A percentile compares a stretch with the other conserved stretches of the same genome.
Conservation (phyloP, 2,888 invertebrate genomes). For the Ectropis crepuscularia region DNA sequence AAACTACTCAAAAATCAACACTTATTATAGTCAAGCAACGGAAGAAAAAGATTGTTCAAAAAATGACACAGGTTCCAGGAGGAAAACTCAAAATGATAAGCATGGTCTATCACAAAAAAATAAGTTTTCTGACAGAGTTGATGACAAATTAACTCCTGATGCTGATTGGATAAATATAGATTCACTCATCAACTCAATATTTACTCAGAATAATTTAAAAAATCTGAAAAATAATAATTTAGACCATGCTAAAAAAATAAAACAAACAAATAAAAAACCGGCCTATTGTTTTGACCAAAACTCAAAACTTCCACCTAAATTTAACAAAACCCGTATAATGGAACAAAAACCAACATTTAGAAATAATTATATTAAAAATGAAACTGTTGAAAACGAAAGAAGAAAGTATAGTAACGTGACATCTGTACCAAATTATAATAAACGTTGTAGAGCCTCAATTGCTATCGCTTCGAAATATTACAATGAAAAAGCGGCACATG, state of each 20-base stretch:
- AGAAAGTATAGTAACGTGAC: no score
- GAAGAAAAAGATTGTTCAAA: slow-evolving; percentile 1
- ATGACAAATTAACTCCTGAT: slow-evolving; percentile 24
- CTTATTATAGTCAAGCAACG: slow-evolving; percentile 11
- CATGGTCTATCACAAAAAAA: slow-evolving; percentile 45
- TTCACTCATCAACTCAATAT: slow-evolving; percentile 44
- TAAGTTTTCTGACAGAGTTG: slow-evolving; percentile 35
- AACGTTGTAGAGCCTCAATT: no score
- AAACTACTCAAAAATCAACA: slow-evolving; percentile 16
- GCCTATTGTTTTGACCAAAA: neutral
- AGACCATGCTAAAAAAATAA: neutral
- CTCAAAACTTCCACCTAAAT: neutral
- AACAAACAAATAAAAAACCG: neutral
- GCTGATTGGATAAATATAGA: slow-evolving; percentile 45
- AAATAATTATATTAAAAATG: no score
- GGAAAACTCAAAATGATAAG: neutral
- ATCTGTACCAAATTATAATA: no score
- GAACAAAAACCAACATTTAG: no score
- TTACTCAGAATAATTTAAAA: slow-evolving; percentile 24
- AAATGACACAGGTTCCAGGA: slow-evolving; percentile 6
- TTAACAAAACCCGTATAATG: neutral
- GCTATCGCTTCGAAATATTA: no score
- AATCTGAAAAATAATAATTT: neutral
- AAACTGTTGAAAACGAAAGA: no score
- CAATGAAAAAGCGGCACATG: no score